Evolutionary conservation across 92 coral and sea anemone species (phyloP), one percentile per base, ranked within the genome.

Genomic region (Siderastrea radians): DNA sequence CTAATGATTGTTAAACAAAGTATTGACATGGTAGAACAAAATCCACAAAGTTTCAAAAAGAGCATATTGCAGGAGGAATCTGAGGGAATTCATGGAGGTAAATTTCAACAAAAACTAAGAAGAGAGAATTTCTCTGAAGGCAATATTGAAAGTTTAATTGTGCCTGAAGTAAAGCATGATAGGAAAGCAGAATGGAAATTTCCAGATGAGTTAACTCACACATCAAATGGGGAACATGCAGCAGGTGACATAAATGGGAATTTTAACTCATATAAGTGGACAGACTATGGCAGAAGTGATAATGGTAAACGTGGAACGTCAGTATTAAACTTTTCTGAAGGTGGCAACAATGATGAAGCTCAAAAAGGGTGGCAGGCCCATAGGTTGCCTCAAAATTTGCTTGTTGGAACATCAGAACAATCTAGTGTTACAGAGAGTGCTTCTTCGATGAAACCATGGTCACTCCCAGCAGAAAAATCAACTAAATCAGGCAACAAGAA

Each of bases 291-390:
- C 48, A 9, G 52, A 45, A 65, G 45, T 26, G n/a, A 73, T 3
- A 61, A 1, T 38, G 50, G 15, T 38, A 57, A 84, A 62, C 5
- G 46, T 13, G 51, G 38, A 49, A 19, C 60, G 49, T 57, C 79
- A 44, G 79, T 57, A 43, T 57, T 82, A 5, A 76, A 81, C 63
- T 81, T 81, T 68, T 81, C 78, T 17, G 15, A 14, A 73, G 74
- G 64, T 46, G 80, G 50, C 80, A 83, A 6, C 3, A 6, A 44
- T 16, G 7, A 16, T 13, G 7, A 43, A 49, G 13, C 3, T 50
- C 48, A 64, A 17, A 63, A 38, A 53, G 59, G 48, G 11, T 54
- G 52, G 65, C 75, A 50, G 10, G 13, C 74, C 52, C 73, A 67
- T 10, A 50, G 74, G 17, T 52, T 53, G 51, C 26, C 17, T 26